Evolutionary conservation across 2,888 invertebrate genomes (phyloP).

Genomic region (Tetragnatha montana): DNA sequence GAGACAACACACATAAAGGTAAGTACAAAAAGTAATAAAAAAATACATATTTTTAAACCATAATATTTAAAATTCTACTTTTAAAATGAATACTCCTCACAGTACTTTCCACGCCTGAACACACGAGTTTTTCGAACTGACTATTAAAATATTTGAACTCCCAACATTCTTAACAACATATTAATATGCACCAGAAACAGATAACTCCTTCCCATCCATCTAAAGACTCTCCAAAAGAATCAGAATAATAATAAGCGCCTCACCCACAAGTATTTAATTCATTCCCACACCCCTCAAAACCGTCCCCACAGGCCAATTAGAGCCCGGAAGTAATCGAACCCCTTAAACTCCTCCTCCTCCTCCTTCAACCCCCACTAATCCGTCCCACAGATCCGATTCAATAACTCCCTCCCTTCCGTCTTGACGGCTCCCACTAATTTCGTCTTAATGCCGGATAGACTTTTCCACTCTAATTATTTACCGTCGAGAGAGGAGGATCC

Average conservation of each 20-base stretch:
- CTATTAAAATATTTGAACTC: too few relatives aligned
- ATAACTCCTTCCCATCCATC: too few relatives aligned
- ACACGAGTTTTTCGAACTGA: too few relatives aligned
- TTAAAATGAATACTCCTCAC: too few relatives aligned
- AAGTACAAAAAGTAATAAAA: too few relatives aligned
- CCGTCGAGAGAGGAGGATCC: neutral
- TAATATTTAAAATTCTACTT: too few relatives aligned
- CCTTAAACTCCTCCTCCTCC: neutral
- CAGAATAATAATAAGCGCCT: neutral
- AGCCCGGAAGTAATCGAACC: neutral
- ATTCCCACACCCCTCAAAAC: neutral
- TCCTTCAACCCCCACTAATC: constrained; percentile 4
- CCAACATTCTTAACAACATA: too few relatives aligned
- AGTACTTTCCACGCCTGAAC: too few relatives aligned
- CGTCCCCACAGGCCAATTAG: neutral
- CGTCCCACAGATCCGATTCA: neutral
- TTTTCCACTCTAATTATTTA: constrained; percentile 29
- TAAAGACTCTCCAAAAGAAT: neutral
- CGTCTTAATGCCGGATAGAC: constrained; percentile 28
- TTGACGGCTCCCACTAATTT: constrained; percentile 7
- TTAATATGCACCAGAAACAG: too few relatives aligned
- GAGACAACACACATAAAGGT: too few relatives aligned
- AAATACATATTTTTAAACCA: too few relatives aligned
- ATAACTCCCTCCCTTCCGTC: constrained; percentile 22
- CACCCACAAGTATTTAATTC: neutral